A percentile compares a stretch with the other conserved stretches of the same genome.
phyloP scores from a whole-genome alignment of 2,797 vertebrate genomes.

The Siniperca obscura region DNA sequence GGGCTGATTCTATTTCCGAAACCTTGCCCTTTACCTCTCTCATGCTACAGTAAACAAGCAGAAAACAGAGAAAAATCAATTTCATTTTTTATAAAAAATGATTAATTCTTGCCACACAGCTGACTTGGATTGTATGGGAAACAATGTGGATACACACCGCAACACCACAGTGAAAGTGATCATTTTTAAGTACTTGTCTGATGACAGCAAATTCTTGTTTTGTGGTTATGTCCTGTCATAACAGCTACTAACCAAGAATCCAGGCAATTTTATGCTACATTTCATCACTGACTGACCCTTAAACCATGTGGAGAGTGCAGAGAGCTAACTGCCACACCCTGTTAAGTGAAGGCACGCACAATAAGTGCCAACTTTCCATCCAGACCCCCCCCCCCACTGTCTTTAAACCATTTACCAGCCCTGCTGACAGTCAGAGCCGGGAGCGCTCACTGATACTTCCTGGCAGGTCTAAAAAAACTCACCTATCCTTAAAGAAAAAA shows the following conservation, averaged over 20 bases:
- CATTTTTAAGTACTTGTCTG: constrained; percentile 26
- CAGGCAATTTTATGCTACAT: constrained; percentile 73
- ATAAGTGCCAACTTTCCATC: constrained; percentile 63
- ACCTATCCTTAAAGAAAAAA: constrained; percentile 48
- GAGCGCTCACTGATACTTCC: constrained; percentile 71
- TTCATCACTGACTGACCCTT: constrained; percentile 72
- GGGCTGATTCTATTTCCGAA: constrained; percentile 72
- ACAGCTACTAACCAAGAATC: constrained; percentile 58
- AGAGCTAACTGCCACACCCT: constrained; percentile 77
- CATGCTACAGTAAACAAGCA: constrained; percentile 68
- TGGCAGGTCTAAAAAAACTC: constrained; percentile 74
- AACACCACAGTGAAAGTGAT: constrained; percentile 5
- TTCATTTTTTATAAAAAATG: constrained; percentile 25
- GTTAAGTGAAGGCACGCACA: constrained; percentile 71
- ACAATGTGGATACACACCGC: constrained; percentile 1
- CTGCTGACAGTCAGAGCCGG: constrained; percentile 72
- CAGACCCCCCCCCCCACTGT: constrained; percentile 49
- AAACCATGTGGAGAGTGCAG: constrained; percentile 67
- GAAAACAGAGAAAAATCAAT: constrained; percentile 57
- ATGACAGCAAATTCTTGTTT: constrained; percentile 46
- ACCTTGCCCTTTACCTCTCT: constrained; percentile 62
- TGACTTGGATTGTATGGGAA: background rate
- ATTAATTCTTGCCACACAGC: constrained; percentile 2
- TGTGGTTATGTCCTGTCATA: constrained; percentile 51
- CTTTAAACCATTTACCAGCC: constrained; percentile 77